Percentiles rank a stretch among this genome's conserved stretches.
Conservation (phyloP, 92 coral and sea anemone species). For the Phenganax stokvisi region DNA sequence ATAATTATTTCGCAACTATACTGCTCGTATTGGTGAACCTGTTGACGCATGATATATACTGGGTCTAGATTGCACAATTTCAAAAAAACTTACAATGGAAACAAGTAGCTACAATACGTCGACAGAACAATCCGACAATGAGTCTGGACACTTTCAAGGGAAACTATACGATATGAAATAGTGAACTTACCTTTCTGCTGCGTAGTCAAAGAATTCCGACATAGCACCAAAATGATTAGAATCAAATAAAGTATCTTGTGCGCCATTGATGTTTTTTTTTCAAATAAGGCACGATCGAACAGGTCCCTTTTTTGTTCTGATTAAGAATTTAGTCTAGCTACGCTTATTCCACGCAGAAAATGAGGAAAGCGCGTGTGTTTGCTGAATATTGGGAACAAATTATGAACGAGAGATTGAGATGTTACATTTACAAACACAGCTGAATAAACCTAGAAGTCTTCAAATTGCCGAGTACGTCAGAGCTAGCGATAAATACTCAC, state of each 20-base stretch:
- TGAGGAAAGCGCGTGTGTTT: background rate
- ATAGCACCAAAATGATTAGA: background rate
- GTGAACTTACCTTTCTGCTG: background rate
- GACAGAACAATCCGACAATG: background rate
- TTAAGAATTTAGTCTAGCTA: background rate
- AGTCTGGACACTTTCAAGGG: background rate
- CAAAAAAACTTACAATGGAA: too few relatives aligned
- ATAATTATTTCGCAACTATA: too few relatives aligned
- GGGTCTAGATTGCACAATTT: too few relatives aligned
- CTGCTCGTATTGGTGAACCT: too few relatives aligned
- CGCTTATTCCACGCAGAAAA: background rate
- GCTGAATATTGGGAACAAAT: slow-evolving; percentile 1
- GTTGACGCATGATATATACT: too few relatives aligned
- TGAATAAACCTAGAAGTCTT: slow-evolving; percentile 3
- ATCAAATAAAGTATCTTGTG: slow-evolving; percentile 7
- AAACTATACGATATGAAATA: background rate
- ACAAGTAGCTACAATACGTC: too few relatives aligned
- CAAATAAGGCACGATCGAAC: background rate
- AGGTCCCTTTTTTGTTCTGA: background rate
- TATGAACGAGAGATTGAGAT: background rate
- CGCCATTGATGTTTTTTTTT: background rate
- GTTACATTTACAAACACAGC: slow-evolving; percentile 1
- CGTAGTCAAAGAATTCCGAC: slow-evolving; percentile 9
- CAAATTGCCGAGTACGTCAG: too few relatives aligned
- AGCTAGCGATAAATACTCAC: too few relatives aligned